These are phyloP conservation scores for Sminthopsis crassicaudata DNA, from an alignment of 2,113 vertebrate genomes.

Conservation along the genomic window DNA sequence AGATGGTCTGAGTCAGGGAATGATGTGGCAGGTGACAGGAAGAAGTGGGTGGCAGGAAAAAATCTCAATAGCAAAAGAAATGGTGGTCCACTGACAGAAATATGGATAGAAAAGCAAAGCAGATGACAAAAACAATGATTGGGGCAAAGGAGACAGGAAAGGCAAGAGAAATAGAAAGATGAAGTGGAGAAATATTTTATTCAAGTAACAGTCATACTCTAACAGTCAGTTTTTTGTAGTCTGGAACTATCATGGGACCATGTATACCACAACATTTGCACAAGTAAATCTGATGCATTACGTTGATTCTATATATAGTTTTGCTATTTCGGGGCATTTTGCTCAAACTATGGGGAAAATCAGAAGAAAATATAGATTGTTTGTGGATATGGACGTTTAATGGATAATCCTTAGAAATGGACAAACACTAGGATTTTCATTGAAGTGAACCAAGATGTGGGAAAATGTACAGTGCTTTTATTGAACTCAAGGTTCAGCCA, in stretches of 20 bases:
- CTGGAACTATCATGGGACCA: neutral
- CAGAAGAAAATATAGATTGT: neutral
- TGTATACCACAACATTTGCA: neutral
- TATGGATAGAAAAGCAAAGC: neutral
- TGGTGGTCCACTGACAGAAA: neutral
- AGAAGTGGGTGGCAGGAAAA: neutral
- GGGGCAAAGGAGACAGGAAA: neutral
- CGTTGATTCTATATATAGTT: neutral
- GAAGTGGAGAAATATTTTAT: neutral
- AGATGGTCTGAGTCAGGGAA: neutral
- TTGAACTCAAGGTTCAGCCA: neutral
- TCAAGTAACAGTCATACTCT: neutral
- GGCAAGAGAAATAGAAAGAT: neutral
- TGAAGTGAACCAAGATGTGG: neutral
- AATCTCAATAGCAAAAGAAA: neutral
- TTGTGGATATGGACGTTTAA: neutral
- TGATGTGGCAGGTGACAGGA: neutral
- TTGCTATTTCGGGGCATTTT: neutral
- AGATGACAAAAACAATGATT: neutral
- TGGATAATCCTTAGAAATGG: neutral
- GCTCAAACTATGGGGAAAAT: neutral
- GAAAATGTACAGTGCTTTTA: neutral
- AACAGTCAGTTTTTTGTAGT: neutral
- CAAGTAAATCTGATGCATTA: neutral
- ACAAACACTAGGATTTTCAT: neutral